Base-by-base conservation (phyloP, 2,113 vertebrate species). In the Diglossa brunneiventris region DNA sequence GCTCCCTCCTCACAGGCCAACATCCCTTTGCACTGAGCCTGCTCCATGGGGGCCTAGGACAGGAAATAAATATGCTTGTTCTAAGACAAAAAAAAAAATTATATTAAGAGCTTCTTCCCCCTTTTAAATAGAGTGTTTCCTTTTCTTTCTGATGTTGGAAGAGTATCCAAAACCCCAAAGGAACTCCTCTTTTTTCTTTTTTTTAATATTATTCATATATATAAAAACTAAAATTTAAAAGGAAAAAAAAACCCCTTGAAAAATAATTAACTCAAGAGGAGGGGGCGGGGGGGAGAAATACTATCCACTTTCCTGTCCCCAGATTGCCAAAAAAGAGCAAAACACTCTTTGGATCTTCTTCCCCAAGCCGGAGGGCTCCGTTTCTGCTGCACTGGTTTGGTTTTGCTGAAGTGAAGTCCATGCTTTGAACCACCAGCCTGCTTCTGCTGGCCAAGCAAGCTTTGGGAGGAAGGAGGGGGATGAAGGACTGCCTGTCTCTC, bases 41-140 rank as follows among this genome's bases (percentile, higher is more conserved):
- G 1, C 64, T 75, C 53, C 61, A 13, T 2, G 7, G 53, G 62
- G 67, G 28, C 52, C 69, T 52, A 73, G 89, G 88, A 64, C 87
- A 90, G 94, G 92, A 84, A 96, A 97, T 97, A 97, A 96, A 96
- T 95, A 95, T 20, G 49, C 70, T 92, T 89, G 79, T 81, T 80
- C 41, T 42, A 92, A 77, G 31, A 61, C 47, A 86, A 76, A 84
- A 72, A 83, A 70, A 62, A 81, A 53, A 72, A 82, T 92, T 95
- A 96, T 92, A 94, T 95, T 93, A 93, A 92, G 41, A 93, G 86
- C 82, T 88, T 84, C 61, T 24, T 79, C 85, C 80, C 69, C 42
- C 52, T 49, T 80, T 91, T 89, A 91, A 87, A 94, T 87, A 97
- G 85, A 64, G n/a, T 23, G 73, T 58, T 84, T 89, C 86, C 90